These are phyloP conservation scores for Clitarchus hookeri DNA, from an alignment of 2,888 invertebrate genomes.

Conservation along the genomic window DNA sequence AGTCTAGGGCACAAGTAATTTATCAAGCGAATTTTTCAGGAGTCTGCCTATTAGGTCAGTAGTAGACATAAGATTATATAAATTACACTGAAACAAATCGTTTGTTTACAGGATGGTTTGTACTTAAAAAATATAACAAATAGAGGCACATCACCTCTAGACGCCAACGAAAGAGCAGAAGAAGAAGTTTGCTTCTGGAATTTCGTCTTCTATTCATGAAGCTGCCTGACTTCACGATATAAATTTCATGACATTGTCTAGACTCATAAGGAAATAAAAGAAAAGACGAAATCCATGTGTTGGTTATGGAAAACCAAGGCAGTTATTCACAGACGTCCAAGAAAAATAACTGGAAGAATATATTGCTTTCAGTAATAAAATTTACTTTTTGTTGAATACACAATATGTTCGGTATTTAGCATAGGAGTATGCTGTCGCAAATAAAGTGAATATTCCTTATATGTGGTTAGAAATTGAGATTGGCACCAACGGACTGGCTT, in stretches of 20 bases:
- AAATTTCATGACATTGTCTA: no score
- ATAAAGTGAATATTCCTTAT: neutral
- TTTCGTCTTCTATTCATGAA: neutral
- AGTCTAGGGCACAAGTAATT: no score
- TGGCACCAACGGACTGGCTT: neutral
- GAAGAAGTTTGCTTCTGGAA: neutral
- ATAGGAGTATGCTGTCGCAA: neutral
- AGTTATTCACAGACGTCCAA: constrained; percentile 1
- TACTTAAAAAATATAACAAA: no score
- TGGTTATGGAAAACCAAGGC: neutral
- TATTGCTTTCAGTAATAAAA: neutral
- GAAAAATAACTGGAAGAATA: neutral
- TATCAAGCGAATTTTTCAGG: no score
- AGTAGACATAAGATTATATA: no score
- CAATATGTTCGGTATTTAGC: neutral
- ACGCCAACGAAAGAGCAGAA: neutral
- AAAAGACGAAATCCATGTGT: neutral
- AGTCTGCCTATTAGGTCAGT: no score
- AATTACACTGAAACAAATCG: no score
- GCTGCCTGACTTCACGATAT: no score
- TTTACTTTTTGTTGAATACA: neutral
- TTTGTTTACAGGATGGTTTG: no score
- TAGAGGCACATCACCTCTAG: no score
- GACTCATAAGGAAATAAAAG: neutral
- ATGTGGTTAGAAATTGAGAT: constrained; percentile 12